Percentiles rank a stretch among this genome's conserved stretches.
These are phyloP conservation scores for Bombus confusus DNA, from an alignment of 1,140 invertebrate genomes.

Conservation along the genomic window DNA sequence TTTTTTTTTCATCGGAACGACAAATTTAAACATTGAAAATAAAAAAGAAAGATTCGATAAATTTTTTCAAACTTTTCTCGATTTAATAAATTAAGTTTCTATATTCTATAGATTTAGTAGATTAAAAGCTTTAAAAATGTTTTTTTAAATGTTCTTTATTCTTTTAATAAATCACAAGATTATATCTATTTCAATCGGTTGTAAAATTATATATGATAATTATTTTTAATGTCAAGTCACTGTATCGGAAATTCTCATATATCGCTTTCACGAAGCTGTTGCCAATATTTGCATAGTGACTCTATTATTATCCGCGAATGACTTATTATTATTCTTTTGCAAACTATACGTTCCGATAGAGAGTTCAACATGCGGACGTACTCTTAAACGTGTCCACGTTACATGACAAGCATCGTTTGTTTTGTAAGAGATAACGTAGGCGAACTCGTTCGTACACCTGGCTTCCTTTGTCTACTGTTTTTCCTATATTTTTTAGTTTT, in stretches of 20 bases:
- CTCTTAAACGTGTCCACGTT: neutral
- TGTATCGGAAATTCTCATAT: neutral
- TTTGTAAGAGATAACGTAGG: constrained; percentile 5
- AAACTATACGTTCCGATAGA: neutral
- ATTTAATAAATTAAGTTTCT: neutral
- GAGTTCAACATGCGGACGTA: neutral
- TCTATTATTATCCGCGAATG: neutral
- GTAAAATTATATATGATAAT: too few relatives aligned
- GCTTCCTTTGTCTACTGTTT: neutral
- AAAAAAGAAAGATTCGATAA: neutral
- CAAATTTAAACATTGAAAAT: neutral
- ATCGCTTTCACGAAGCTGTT: neutral
- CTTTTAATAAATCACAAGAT: too few relatives aligned
- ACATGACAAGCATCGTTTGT: neutral
- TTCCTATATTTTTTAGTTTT: too few relatives aligned
- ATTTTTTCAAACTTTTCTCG: neutral
- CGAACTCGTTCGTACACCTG: neutral
- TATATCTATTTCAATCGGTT: too few relatives aligned
- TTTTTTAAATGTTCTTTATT: neutral
- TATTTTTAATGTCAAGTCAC: too few relatives aligned
- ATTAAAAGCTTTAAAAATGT: neutral
- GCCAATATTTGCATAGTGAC: neutral
- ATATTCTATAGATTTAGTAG: neutral
- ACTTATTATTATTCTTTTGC: constrained; percentile 6
- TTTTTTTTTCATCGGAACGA: neutral